These are phyloP conservation scores for Thinocorus orbignyianus DNA, from an alignment of 2,113 vertebrate species.

Conservation along the genomic window DNA sequence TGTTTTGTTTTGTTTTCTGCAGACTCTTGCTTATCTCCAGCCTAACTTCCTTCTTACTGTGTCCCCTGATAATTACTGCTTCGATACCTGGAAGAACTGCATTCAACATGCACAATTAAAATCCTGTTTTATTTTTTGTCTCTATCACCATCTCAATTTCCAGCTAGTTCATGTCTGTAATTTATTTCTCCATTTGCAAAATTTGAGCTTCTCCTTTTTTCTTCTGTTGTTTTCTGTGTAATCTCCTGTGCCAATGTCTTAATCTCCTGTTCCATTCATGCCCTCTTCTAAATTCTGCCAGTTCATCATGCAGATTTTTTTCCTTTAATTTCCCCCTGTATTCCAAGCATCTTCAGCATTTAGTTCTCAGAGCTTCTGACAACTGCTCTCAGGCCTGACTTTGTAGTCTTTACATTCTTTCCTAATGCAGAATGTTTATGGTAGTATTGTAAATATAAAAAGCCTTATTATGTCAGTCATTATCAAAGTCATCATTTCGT, in stretches of 20 bases:
- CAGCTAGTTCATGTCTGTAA: neutral
- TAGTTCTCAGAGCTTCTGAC: neutral
- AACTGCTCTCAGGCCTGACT: neutral
- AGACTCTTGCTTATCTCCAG: neutral
- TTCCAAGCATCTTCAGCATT: neutral
- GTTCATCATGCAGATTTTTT: neutral
- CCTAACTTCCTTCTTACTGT: neutral
- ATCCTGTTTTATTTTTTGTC: neutral
- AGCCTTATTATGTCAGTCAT: neutral
- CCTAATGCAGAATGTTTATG: neutral
- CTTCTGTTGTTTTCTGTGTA: neutral
- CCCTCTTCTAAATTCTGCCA: neutral
- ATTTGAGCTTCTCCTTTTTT: neutral
- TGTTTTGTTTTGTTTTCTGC: neutral
- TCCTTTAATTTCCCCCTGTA: neutral
- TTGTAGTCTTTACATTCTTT: neutral
- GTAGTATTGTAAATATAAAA: neutral
- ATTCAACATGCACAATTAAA: neutral
- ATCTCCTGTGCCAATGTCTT: neutral
- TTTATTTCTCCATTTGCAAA: neutral
- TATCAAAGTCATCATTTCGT: neutral
- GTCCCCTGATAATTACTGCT: neutral
- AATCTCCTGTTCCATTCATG: neutral
- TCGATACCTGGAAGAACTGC: neutral
- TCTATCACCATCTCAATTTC: neutral